A percentile compares a stretch with the other conserved stretches of the same genome.
These are phyloP conservation scores for Tenualosa ilisha DNA, from an alignment of 2,797 vertebrate genomes.

Conservation along the genomic window DNA sequence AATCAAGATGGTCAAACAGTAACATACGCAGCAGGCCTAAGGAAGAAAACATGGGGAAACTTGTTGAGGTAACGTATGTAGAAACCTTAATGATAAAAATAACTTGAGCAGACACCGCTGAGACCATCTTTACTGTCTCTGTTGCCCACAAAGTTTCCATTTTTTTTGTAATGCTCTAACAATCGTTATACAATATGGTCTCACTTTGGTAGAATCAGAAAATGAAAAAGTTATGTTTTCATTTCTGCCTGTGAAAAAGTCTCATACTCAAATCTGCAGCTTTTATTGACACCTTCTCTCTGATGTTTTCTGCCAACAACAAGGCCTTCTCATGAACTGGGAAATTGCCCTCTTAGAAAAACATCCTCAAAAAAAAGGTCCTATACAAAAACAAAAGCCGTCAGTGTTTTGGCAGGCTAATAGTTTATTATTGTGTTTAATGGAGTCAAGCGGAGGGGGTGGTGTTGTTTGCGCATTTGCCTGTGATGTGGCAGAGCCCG, in stretches of 20 bases:
- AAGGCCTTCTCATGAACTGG: conserved; percentile 50
- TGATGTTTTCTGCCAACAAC: conserved; percentile 50
- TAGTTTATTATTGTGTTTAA: conserved; percentile 80
- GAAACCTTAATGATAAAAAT: not conserved
- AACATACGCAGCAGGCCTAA: not conserved
- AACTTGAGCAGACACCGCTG: not conserved
- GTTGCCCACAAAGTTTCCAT: not conserved
- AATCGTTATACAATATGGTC: conserved; percentile 23
- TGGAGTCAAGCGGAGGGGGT: conserved; percentile 60
- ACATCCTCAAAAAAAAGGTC: conserved; percentile 40
- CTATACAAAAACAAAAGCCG: conserved; percentile 63
- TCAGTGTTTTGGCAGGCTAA: conserved; percentile 69
- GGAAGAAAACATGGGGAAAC: not conserved
- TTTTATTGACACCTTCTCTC: conserved; percentile 21
- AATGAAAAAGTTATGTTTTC: conserved; percentile 1
- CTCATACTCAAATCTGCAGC: not conserved
- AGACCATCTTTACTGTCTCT: not conserved
- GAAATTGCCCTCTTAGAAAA: conserved; percentile 48
- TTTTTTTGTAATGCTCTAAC: not conserved
- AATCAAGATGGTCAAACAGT: not conserved
- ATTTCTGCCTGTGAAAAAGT: not conserved
- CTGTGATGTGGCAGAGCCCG: conserved; percentile 71
- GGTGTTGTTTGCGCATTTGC: conserved; percentile 67
- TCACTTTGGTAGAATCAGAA: conserved; percentile 17
- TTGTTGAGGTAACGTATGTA: not conserved